These are phyloP conservation scores for Portevinia maculata DNA, from an alignment of 2,888 invertebrate genomes.

Conservation along the genomic window DNA sequence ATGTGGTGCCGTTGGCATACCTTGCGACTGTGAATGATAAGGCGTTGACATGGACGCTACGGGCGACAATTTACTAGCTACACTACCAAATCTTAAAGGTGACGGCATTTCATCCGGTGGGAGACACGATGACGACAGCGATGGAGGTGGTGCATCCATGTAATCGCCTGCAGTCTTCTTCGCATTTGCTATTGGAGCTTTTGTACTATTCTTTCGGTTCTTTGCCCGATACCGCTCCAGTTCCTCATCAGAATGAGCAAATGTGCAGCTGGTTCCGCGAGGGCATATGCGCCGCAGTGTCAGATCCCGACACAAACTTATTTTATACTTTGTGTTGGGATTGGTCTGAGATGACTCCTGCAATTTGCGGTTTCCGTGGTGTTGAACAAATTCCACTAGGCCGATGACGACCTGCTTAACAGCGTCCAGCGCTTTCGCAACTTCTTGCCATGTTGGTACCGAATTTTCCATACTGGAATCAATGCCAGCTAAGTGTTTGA, in stretches of 20 bases:
- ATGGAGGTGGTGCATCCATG: conserved; percentile 72
- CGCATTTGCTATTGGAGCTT: conserved; percentile 76
- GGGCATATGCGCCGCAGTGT: conserved; percentile 92
- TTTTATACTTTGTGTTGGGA: conserved; percentile 91
- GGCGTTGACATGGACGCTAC: conserved; percentile 71
- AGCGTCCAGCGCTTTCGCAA: conserved; percentile 87
- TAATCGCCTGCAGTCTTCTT: conserved; percentile 76
- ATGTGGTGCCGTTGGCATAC: conserved; percentile 61
- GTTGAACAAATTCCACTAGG: conserved; percentile 90
- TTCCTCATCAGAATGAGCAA: conserved; percentile 96
- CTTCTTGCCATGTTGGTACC: conserved; percentile 86
- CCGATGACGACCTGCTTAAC: conserved; percentile 89
- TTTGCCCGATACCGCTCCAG: conserved; percentile 90
- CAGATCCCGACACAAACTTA: conserved; percentile 94
- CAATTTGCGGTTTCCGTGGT: conserved; percentile 88
- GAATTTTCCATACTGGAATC: conserved; percentile 91
- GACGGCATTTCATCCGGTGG: conserved; percentile 77
- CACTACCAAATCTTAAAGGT: conserved; percentile 79
- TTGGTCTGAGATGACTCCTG: conserved; percentile 85
- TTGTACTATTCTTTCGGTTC: conserved; percentile 84
- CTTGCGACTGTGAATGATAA: conserved; percentile 58
- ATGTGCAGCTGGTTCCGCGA: conserved; percentile 93
- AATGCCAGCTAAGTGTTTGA: conserved; percentile 93
- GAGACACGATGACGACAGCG: conserved; percentile 74
- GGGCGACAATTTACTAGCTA: conserved; percentile 60